Conservation (phyloP, 2,888 invertebrate genomes). For the Agapostemon virescens region DNA sequence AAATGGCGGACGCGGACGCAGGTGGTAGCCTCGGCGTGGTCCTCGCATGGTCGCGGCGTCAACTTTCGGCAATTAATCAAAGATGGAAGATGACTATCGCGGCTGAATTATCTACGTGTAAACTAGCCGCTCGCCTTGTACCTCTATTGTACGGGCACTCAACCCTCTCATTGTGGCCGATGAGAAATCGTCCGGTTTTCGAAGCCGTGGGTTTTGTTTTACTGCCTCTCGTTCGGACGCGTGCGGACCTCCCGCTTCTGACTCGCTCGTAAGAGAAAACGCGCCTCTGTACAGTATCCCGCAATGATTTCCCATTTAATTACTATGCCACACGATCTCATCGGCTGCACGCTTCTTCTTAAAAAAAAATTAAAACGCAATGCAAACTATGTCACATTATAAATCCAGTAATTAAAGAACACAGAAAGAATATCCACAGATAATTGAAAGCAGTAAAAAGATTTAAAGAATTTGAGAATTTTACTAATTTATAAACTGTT, state of each 20-base stretch:
- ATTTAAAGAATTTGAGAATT: too few relatives aligned
- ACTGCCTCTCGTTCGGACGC: conserved; percentile 52
- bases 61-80: conserved; percentile 64
- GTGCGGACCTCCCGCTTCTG: conserved; percentile 62
- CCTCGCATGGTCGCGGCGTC: conserved; percentile 32
- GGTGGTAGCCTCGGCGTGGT: conserved; percentile 44
- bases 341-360: not conserved
- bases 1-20: conserved; percentile 43
- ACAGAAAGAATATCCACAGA: too few relatives aligned
- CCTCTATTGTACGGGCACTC: conserved; percentile 68
- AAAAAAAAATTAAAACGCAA: not conserved
- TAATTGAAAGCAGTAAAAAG: too few relatives aligned
- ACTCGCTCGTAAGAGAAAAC: conserved; percentile 30
- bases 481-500: too few relatives aligned
- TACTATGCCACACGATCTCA: not conserved
- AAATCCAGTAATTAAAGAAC: too few relatives aligned
- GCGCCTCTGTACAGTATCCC: not conserved
- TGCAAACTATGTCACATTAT: not conserved
- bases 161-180: conserved; percentile 69
- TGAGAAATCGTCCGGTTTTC: conserved; percentile 69
- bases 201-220: conserved; percentile 66
- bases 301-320: not conserved
- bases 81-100: conserved; percentile 66
- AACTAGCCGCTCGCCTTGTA: conserved; percentile 67
- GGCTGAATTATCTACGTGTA: conserved; percentile 72